Conservation (phyloP, 2,113 vertebrate species). For the Megalops atlanticus region DNA sequence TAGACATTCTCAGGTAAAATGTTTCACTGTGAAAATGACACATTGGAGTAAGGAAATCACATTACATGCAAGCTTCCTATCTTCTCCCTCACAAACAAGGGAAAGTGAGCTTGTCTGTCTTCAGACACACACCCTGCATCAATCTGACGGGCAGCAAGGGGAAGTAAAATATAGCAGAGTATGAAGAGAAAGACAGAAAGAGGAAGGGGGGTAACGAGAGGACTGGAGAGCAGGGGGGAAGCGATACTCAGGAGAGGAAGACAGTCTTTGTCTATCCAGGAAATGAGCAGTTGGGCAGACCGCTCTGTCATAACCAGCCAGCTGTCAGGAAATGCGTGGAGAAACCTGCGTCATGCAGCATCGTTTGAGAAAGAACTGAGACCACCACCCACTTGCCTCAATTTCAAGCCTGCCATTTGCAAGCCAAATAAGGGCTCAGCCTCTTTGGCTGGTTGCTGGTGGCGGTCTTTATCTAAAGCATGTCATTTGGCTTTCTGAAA, state of each 20-base stretch:
- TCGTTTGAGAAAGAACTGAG: conserved; percentile 65
- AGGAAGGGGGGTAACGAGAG: conserved; percentile 9
- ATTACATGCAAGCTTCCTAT: conserved; percentile 9
- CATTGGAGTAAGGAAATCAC: not conserved
- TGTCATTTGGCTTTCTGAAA: not conserved
- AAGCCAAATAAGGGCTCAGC: conserved; percentile 39
- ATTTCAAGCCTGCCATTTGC: conserved; percentile 53
- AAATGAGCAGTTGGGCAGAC: conserved; percentile 66
- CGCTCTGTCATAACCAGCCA: conserved; percentile 65
- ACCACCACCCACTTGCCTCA: conserved; percentile 58
- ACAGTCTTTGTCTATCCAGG: conserved; percentile 48
- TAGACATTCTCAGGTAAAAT: no score
- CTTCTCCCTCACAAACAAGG: not conserved
- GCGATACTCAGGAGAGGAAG: conserved; percentile 50
- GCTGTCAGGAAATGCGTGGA: conserved; percentile 74
- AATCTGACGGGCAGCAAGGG: not conserved
- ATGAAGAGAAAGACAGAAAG: not conserved
- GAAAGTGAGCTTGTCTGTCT: not conserved
- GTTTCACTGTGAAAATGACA: not conserved
- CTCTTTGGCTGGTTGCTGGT: conserved; percentile 22
- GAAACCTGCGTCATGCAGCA: conserved; percentile 69
- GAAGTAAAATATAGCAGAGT: conserved; percentile 3
- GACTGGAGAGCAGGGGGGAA: conserved; percentile 36
- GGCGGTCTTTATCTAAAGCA: not conserved
- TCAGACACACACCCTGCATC: not conserved